Conservation (phyloP, 2,888 invertebrate species). For the Phragmatobia fuliginosa region DNA sequence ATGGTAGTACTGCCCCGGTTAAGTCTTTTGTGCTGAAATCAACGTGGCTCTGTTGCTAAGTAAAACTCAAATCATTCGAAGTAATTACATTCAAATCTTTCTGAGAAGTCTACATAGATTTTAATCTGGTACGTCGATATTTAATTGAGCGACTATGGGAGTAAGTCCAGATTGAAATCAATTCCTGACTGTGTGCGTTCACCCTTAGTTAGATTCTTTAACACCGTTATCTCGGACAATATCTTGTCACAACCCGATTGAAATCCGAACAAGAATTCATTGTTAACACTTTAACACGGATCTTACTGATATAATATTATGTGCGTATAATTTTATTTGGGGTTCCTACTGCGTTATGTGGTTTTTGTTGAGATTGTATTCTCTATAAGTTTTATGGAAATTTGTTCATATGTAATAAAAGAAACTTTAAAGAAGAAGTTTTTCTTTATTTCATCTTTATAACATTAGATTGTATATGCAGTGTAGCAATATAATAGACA, state of each 20-base stretch:
- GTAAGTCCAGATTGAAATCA: neutral
- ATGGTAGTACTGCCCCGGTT: no score
- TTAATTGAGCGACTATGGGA: neutral
- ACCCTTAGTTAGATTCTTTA: constrained; percentile 18
- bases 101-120: neutral
- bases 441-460: neutral
- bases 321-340: constrained; percentile 66
- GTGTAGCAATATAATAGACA: no score
- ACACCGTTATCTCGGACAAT: constrained; percentile 44
- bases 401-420: neutral
- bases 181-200: neutral
- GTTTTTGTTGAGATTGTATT: constrained; percentile 37
- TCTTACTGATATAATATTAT: constrained; percentile 65
- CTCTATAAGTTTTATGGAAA: constrained; percentile 38
- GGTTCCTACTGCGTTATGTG: constrained; percentile 64
- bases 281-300: constrained; percentile 78
- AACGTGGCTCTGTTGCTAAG: neutral
- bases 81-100: neutral
- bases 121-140: neutral
- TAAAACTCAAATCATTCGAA: neutral
- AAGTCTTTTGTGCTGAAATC: no score
- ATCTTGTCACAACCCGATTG: constrained; percentile 54
- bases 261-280: constrained; percentile 63
- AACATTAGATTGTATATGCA: no score
- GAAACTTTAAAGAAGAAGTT: neutral